Evolutionary conservation across 2,888 invertebrate genomes (phyloP), one percentile per base, ranked within the genome.

Genomic region (Euplexia lucipara): DNA sequence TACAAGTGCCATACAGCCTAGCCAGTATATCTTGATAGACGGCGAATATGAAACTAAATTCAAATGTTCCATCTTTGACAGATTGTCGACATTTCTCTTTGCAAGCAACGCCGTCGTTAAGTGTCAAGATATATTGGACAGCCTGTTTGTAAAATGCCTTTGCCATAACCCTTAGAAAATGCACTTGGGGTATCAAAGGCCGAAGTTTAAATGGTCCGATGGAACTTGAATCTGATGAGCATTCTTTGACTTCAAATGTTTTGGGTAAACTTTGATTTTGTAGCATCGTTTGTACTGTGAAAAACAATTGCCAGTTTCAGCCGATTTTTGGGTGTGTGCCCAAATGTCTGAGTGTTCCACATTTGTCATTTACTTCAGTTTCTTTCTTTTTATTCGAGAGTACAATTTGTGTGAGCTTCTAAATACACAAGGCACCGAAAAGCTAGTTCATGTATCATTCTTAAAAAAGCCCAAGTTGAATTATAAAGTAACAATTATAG

Each of bases 91-190:
- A 70, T 54, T 75, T 44, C 20, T 49, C 44, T 44, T 45, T 49
- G 14, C 20, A 49, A 61, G 26, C 53, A 75, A 20, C 53, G 32
- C 37, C 20, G 32, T 18, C 26, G 6, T 35, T 18, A 49, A 49
- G 41, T 45, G 12, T 26, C 61, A 54, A 54, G 53, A 51, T 61
- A 54, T 51, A 45, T 35, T 71, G 70, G 70, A 20, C 32, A 53
- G 4, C 12, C 16, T 62, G 53, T 83, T 80, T 86, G 84, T 84
- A 86, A 86, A 87, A 84, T 81, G 75, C 78, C 81, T 86, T 81
- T 78, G 81, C 73, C 73, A 75, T 72, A 75, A 77, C 75, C 77
- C 63, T 79, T 75, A 66, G 47, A 22, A 80, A 76, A 77, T 81
- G 80, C 81, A 79, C 76, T 78, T 60, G 71, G 65, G 59, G 54